Evolutionary conservation across 1,140 invertebrate species (phyloP), one percentile per base, ranked within the genome.

Genomic region (Camponotus vicinus): DNA sequence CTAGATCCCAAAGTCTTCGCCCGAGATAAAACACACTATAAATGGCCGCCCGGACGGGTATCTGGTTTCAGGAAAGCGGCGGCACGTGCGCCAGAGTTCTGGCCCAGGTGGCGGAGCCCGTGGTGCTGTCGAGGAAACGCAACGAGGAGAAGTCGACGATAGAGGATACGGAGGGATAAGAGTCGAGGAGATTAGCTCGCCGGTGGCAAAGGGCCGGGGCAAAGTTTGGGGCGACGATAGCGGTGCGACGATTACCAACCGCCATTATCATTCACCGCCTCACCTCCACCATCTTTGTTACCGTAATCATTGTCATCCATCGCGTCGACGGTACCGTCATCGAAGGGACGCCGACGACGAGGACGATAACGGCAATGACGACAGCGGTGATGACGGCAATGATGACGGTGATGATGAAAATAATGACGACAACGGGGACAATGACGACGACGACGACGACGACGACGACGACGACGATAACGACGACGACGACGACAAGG

Each of bases 11-110:
- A 63, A 86, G 82, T 88, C 78, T 52, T 85, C 75, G 55, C 70
- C 70, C 84, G 84, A 92, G 86, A 91, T 92, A 93, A 91, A 91
- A 90, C 91, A 92, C 87, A 91, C 83, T 76, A 90, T 92, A 93
- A 92, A 92, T 90, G 92, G 86, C 80, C 88, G 91, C 83, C 89
- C 88, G 70, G 84, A 91, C 83, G 92, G 92, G 92, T 94, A 92
- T 94, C 93, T 95, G 93, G 90, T 95, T 95, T 93, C 94, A 95
- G 94, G 94, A 91, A 95, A 94, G 91, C 94, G 94, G 88, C 94
- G 94, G 93, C 94, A 95, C 94, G 94, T 94, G 94, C 94, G 94
- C 79, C 94, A 94, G 67, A 92, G 89, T 89, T 91, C 79, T 64
- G 90, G 91, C 87, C 92, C 90, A 93, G 92, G 92, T 93, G 92